Percentiles rank a stretch among this genome's conserved stretches.
phyloP scores from a whole-genome alignment of 1,140 invertebrate genomes.

The Ganaspis sp. region DNA sequence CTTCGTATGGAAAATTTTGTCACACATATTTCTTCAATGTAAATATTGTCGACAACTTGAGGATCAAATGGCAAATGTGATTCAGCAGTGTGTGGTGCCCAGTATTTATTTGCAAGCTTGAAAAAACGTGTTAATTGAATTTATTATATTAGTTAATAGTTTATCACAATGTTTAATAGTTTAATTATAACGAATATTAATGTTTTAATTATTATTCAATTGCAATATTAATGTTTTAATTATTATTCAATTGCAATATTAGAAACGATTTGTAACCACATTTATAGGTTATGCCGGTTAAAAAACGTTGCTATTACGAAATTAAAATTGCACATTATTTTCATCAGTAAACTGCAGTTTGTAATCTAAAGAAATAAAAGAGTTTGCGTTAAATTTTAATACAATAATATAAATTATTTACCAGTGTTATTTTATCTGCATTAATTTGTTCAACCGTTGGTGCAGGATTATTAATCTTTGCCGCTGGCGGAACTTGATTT shows the following conservation, averaged over 20 bases:
- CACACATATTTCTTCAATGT: conserved; percentile 86
- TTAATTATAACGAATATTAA: too few relatives aligned
- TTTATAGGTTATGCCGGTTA: not conserved
- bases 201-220: too few relatives aligned
- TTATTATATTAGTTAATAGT: too few relatives aligned
- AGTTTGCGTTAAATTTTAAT: too few relatives aligned
- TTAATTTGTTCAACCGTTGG: conserved; percentile 91
- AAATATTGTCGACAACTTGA: conserved; percentile 88
- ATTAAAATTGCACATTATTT: not conserved
- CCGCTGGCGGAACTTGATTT: conserved; percentile 50
- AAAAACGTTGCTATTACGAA: not conserved
- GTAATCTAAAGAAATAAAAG: conserved; percentile 13
- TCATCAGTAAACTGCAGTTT: too few relatives aligned
- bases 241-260: too few relatives aligned
- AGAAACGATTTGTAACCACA: conserved; percentile 28
- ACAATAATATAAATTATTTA: conserved; percentile 67
- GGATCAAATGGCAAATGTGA: conserved; percentile 84
- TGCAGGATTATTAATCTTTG: conserved; percentile 79
- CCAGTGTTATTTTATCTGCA: conserved; percentile 87
- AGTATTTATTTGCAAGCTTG: conserved; percentile 91
- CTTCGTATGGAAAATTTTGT: conserved; percentile 89
- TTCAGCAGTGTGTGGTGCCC: conserved; percentile 87
- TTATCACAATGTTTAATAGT: too few relatives aligned
- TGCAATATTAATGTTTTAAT: too few relatives aligned
- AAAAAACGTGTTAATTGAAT: too few relatives aligned